Evolutionary conservation across 2,797 vertebrate genomes (phyloP).

Genomic region (Notolepis coatsorum): DNA sequence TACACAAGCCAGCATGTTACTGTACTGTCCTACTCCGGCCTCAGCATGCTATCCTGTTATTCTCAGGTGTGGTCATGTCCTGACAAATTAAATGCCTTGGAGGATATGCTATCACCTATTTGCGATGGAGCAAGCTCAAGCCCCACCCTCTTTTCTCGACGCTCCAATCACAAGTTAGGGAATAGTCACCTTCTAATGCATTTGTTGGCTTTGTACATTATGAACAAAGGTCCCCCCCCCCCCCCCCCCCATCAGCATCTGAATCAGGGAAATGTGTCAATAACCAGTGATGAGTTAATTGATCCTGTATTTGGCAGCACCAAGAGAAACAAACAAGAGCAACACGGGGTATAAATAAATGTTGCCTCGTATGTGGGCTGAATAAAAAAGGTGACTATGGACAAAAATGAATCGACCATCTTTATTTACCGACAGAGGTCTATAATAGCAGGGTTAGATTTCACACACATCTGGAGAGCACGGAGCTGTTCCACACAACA

Average conservation of each 20-base stretch:
- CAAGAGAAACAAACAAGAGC: too few relatives aligned
- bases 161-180: too few relatives aligned
- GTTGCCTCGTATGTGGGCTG: neutral
- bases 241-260: neutral
- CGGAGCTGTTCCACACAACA: slow-evolving; percentile 76
- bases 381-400: slow-evolving; percentile 60
- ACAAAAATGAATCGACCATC: slow-evolving; percentile 79
- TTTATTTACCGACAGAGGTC: slow-evolving; percentile 88
- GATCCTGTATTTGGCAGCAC: neutral
- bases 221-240: too few relatives aligned
- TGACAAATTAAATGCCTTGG: neutral
- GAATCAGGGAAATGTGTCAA: neutral
- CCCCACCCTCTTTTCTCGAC: too few relatives aligned
- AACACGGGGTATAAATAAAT: neutral
- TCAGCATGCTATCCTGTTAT: too few relatives aligned
- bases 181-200: too few relatives aligned
- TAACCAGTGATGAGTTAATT: neutral
- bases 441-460: slow-evolving; percentile 85
- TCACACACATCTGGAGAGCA: slow-evolving; percentile 84
- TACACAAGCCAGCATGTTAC: too few relatives aligned
- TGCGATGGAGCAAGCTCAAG: too few relatives aligned
- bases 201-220: too few relatives aligned
- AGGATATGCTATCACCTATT: too few relatives aligned
- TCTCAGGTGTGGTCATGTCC: neutral
- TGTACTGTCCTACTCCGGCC: too few relatives aligned